These are phyloP conservation scores for Helogale parvula DNA, from an alignment of 2,113 vertebrate species.

Conservation along the genomic window DNA sequence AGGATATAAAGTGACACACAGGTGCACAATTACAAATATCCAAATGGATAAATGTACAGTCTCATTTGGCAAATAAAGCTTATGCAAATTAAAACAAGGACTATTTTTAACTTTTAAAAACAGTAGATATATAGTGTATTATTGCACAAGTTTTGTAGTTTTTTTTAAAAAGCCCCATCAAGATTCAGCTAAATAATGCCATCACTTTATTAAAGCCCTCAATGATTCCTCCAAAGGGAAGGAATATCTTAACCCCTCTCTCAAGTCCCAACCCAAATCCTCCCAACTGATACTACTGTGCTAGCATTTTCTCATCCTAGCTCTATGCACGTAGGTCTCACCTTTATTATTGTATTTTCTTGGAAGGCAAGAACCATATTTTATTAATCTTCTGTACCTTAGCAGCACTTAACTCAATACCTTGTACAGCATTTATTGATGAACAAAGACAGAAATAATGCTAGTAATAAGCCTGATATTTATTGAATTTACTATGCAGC, in stretches of 20 bases:
- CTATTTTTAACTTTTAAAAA: neutral
- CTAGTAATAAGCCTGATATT: constrained; percentile 10
- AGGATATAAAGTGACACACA: neutral
- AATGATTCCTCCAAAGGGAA: neutral
- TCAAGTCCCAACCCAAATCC: neutral
- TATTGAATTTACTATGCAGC: neutral
- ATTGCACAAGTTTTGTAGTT: neutral
- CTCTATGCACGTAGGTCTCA: neutral
- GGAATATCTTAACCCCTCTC: neutral
- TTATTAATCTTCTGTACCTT: neutral
- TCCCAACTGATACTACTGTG: neutral
- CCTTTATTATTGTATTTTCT: neutral
- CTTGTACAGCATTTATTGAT: neutral
- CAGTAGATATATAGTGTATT: no score
- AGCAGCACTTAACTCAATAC: neutral
- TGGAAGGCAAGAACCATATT: neutral
- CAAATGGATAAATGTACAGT: neutral
- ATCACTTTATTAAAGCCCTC: neutral
- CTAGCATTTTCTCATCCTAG: neutral
- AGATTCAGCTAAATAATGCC: neutral
- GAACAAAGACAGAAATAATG: constrained; percentile 18
- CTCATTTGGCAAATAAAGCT: neutral
- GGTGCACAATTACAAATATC: neutral
- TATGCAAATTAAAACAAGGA: neutral
- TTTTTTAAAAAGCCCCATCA: neutral